Evolutionary conservation across 2,113 vertebrate species (phyloP).

Genomic region (Mesoclemmys tuberculata): DNA sequence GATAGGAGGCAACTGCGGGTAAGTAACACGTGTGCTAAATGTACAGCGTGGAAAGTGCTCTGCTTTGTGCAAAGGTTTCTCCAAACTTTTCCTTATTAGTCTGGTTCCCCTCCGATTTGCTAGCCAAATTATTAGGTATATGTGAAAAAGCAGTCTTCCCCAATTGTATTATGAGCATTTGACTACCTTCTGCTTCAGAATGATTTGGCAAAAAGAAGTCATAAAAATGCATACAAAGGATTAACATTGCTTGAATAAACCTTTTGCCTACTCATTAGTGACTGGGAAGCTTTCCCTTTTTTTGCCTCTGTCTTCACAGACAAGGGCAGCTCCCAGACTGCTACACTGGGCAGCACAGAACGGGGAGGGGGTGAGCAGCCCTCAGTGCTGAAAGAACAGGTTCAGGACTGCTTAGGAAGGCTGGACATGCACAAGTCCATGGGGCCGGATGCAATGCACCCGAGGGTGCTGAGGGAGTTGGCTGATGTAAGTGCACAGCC

Average conservation of each 20-base stretch:
- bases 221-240: background rate
- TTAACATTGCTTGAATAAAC: background rate
- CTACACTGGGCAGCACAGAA: too few species aligned
- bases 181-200: background rate
- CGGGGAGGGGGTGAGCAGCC: too few species aligned
- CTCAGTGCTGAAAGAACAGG: too few species aligned
- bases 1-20: background rate
- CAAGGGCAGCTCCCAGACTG: too few species aligned
- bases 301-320: too few species aligned
- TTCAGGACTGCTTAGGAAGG: too few species aligned
- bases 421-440: too few species aligned
- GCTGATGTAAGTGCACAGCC: too few species aligned
- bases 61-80: background rate
- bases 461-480: too few species aligned
- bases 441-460: too few species aligned
- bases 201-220: background rate
- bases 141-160: slow-evolving; percentile 1
- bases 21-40: background rate
- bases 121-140: background rate
- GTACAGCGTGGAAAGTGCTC: background rate
- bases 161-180: background rate
- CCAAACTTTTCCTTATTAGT: background rate
- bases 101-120: background rate
- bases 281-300: background rate
- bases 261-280: background rate